Percentiles rank a stretch among this genome's conserved stretches.
Evolutionary conservation across 2,888 invertebrate genomes (phyloP).

Genomic region (Monopis laevigella): DNA sequence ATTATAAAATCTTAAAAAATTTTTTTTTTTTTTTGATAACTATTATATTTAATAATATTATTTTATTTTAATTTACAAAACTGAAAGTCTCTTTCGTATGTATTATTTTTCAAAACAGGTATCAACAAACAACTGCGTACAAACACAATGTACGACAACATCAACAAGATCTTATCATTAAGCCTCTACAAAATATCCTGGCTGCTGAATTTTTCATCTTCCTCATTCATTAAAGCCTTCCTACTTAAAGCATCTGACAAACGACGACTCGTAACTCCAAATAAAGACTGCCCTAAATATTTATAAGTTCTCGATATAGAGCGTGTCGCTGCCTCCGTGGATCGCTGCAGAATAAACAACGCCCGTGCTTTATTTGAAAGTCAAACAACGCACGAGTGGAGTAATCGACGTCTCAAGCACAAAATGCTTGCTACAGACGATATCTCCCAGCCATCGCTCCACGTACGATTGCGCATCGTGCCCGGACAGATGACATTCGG

Average conservation of each 20-base stretch:
- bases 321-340: slow-evolving; percentile 31
- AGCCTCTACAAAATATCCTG: slow-evolving; percentile 4
- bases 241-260: slow-evolving; percentile 32
- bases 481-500: slow-evolving; percentile 28
- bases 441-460: slow-evolving; percentile 33
- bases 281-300: slow-evolving; percentile 44
- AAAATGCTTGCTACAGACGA: slow-evolving; percentile 34
- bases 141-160: not conserved
- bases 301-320: slow-evolving; percentile 40
- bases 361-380: slow-evolving; percentile 40
- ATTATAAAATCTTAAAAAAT: too few species aligned
- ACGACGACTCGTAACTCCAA: slow-evolving; percentile 35
- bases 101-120: too few species aligned
- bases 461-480: slow-evolving; percentile 27
- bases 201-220: slow-evolving; percentile 18
- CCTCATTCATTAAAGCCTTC: slow-evolving; percentile 29
- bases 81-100: too few species aligned
- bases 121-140: too few species aligned
- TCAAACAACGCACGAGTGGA: slow-evolving; percentile 34
- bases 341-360: slow-evolving; percentile 40
- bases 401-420: slow-evolving; percentile 52
- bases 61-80: too few species aligned
- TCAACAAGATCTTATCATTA: slow-evolving; percentile 5
- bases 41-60: too few species aligned
- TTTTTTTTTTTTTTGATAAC: too few species aligned